These are phyloP conservation scores for Scomber scombrus DNA, from an alignment of 2,113 vertebrate species.

Conservation along the genomic window DNA sequence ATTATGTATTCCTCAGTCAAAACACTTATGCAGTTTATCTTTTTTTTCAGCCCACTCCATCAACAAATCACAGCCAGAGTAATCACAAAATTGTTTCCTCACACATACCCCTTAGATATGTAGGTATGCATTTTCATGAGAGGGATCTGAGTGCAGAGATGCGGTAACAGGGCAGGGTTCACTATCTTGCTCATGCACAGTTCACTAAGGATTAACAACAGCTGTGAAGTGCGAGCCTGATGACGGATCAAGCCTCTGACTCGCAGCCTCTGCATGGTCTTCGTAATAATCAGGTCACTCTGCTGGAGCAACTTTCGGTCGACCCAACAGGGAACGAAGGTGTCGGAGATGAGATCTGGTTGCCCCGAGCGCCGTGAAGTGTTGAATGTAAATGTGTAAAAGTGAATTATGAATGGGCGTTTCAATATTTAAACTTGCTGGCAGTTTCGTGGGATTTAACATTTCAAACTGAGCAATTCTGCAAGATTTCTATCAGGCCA, in stretches of 20 bases:
- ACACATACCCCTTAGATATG: conserved; percentile 27
- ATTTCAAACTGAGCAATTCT: conserved; percentile 39
- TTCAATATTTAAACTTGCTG: conserved; percentile 58
- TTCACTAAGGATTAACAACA: conserved; percentile 57
- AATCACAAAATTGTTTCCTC: conserved; percentile 40
- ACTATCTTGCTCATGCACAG: conserved; percentile 53
- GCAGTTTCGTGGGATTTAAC: conserved; percentile 33
- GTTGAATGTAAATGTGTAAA: conserved; percentile 56
- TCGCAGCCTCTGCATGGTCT: conserved; percentile 42
- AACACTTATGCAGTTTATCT: conserved; percentile 50
- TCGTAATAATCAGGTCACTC: conserved; percentile 68
- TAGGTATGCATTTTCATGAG: conserved; percentile 42
- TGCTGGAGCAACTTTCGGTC: conserved; percentile 53
- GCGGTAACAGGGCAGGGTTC: conserved; percentile 23
- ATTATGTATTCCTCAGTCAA: conserved; percentile 50
- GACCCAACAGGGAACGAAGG: conserved; percentile 52
- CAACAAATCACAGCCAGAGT: conserved; percentile 42
- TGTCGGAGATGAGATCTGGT: conserved; percentile 46
- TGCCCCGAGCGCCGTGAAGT: conserved; percentile 17
- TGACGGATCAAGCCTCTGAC: conserved; percentile 51
- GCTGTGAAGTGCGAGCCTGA: conserved; percentile 52
- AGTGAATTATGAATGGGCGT: conserved; percentile 56
- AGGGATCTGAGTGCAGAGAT: conserved; percentile 5
- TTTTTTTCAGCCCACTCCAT: conserved; percentile 45
- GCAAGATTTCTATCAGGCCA: conserved; percentile 35